Base-by-base conservation (phyloP, 2,113 vertebrate species). In the Galbula dea region DNA sequence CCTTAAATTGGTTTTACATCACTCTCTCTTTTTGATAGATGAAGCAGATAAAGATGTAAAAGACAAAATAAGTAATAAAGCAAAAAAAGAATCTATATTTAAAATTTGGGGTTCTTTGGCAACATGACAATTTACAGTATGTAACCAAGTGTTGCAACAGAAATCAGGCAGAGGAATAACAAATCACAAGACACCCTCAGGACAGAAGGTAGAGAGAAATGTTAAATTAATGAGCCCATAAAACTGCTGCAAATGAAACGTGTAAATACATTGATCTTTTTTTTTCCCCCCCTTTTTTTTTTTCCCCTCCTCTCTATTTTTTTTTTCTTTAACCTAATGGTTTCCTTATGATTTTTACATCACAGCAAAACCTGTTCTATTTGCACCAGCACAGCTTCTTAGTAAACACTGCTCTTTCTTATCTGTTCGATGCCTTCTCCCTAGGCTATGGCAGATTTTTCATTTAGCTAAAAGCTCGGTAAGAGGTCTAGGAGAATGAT, bases 401-500 rank as follows among this genome's bases (percentile, higher is more conserved):
- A 98, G 98, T 99, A 99, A 99, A 99, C 98, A 99, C 98, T 98
- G 98, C 97, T 98, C 98, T 98, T 98, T 98, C 99, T 99, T 99
- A 98, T 99, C 99, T 98, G 98, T 98, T 98, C 97, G 96, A 98
- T 98, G 98, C 98, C 98, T 99, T 98, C 98, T 99, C 99, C 99
- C 98, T 98, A 98, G 99, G 99, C 99, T 99, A 99, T 98, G 98
- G 98, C 99, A 99, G 99, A 99, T 99, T 99, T 99, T 99, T 99
- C 99, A 99, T 99, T 99, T 99, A 99, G 99, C 99, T 99, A 98
- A 99, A 98, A 99, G 99, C 99, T 98, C 98, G 96, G 98, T 98
- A 98, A 99, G 99, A 99, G 99, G 99, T 99, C 99, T 99, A 98
- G 98, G 98, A 99, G 99, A 99, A 98, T 99, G 99, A 99, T 99